Evolutionary conservation across 1,140 invertebrate genomes (phyloP).

Genomic region (Drosophila baimaii): DNA sequence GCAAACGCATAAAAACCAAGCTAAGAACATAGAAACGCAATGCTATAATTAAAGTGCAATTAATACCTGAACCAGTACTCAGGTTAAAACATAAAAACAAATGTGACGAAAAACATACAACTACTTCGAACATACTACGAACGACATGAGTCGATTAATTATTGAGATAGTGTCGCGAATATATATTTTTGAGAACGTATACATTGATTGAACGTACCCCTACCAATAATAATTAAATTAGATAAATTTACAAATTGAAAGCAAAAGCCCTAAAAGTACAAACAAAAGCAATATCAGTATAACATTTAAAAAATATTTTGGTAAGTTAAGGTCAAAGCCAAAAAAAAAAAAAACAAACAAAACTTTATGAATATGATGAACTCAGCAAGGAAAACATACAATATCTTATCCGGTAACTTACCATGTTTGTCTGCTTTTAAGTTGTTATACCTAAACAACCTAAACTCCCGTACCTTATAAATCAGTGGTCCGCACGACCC

Average conservation of each 20-base stretch:
- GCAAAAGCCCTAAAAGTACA: slow-evolving; percentile 34
- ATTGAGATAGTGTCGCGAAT: slow-evolving; percentile 39
- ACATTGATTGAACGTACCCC: slow-evolving; percentile 20
- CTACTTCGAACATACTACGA: slow-evolving; percentile 39
- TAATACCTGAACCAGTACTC: slow-evolving; percentile 42
- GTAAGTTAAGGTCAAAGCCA: slow-evolving; percentile 70
- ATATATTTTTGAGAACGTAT: slow-evolving; percentile 28
- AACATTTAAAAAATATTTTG: slow-evolving; percentile 53
- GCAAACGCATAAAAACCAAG: slow-evolving; percentile 15
- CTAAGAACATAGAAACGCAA: slow-evolving; percentile 21
- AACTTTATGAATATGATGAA: slow-evolving; percentile 25
- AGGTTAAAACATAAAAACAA: slow-evolving; percentile 18
- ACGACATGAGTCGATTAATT: slow-evolving; percentile 36
- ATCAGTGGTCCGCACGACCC: too few species aligned
- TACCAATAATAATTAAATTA: slow-evolving; percentile 27
- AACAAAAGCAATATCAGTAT: slow-evolving; percentile 31
- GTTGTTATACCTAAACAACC: background rate
- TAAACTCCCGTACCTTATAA: too few species aligned
- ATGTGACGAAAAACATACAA: slow-evolving; percentile 23
- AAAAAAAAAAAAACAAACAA: slow-evolving; percentile 2
- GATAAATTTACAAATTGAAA: slow-evolving; percentile 49
- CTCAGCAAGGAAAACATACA: slow-evolving; percentile 18
- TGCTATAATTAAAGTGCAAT: slow-evolving; percentile 22
- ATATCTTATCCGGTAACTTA: background rate
- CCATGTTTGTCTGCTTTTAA: slow-evolving; percentile 10